A percentile compares a stretch with the other conserved stretches of the same genome.
phyloP scores from a whole-genome alignment of 2,113 vertebrate genomes.

The Hydropotes inermis region DNA sequence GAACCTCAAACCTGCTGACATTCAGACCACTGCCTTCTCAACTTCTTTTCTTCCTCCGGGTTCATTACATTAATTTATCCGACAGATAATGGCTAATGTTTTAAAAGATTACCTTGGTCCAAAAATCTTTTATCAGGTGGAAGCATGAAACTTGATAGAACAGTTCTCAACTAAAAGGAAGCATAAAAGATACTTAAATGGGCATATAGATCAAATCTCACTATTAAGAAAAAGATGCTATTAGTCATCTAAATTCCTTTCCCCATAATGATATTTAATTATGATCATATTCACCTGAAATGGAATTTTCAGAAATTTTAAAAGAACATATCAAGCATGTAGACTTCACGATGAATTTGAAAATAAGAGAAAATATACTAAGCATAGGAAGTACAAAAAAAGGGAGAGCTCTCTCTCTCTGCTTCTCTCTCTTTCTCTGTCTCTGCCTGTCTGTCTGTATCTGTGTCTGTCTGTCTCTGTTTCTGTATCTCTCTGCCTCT shows the following conservation, averaged over 20 bases:
- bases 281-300: neutral
- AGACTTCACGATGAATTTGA: neutral
- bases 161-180: neutral
- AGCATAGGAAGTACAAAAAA: neutral
- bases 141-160: slow-evolving; percentile 54
- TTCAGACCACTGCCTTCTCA: neutral
- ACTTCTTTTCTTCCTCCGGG: neutral
- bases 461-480: neutral
- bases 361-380: neutral
- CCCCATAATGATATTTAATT: slow-evolving; percentile 63
- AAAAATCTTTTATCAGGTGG: slow-evolving; percentile 66
- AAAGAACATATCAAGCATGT: slow-evolving; percentile 14
- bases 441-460: neutral
- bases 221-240: neutral
- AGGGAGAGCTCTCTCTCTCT: no score
- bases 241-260: neutral
- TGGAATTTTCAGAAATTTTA: neutral
- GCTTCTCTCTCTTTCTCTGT: rapidly evolving
- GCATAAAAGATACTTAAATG: neutral
- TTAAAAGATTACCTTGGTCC: slow-evolving; percentile 33
- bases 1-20: neutral
- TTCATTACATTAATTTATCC: slow-evolving; percentile 39
- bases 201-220: slow-evolving; percentile 54
- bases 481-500: neutral
- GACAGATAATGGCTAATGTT: slow-evolving; percentile 18